These are phyloP conservation scores for Amphiprion clarkii DNA, from an alignment of 2,797 vertebrate species.

Conservation along the genomic window DNA sequence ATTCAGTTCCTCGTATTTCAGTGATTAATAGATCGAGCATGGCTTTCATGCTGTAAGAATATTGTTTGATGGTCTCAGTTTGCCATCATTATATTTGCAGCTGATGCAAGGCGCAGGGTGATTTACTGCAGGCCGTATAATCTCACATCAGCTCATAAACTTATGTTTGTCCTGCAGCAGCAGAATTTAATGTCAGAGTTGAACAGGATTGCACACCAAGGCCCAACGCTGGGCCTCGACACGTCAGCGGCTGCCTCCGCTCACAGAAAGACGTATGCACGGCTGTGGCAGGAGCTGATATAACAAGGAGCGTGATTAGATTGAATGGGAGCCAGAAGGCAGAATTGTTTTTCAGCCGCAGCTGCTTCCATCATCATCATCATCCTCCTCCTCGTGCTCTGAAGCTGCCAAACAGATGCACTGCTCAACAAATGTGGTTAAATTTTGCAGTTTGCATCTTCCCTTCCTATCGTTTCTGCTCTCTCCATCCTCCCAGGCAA, in stretches of 20 bases:
- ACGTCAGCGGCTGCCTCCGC: conserved; percentile 25
- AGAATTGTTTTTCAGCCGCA: conserved; percentile 37
- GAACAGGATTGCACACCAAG: conserved; percentile 37
- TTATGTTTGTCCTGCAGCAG: conserved; percentile 56
- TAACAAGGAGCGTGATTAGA: conserved; percentile 48
- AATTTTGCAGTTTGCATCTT: conserved; percentile 62
- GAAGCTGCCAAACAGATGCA: conserved; percentile 59
- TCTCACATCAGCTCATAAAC: conserved; percentile 65
- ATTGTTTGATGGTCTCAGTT: conserved; percentile 18
- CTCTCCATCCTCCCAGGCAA: conserved; percentile 51
- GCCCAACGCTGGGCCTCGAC: conserved; percentile 29
- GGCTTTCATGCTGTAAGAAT: conserved; percentile 12
- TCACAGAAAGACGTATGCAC: conserved; percentile 20
- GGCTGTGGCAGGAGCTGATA: conserved; percentile 21
- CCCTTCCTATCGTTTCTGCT: conserved; percentile 29
- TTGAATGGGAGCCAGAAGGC: conserved; percentile 41
- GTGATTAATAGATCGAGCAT: conserved; percentile 3
- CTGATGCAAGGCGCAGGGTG: conserved; percentile 24
- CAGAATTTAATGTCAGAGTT: conserved; percentile 57
- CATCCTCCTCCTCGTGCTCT: conserved; percentile 39
- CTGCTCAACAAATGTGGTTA: conserved; percentile 55
- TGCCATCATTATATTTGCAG: conserved; percentile 35
- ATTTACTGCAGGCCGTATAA: conserved; percentile 57
- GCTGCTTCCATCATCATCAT: conserved; percentile 33
- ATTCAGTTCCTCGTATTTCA: conserved; percentile 23